Evolutionary conservation across 2,113 vertebrate genomes (phyloP).

Genomic region (Ptyas mucosa): DNA sequence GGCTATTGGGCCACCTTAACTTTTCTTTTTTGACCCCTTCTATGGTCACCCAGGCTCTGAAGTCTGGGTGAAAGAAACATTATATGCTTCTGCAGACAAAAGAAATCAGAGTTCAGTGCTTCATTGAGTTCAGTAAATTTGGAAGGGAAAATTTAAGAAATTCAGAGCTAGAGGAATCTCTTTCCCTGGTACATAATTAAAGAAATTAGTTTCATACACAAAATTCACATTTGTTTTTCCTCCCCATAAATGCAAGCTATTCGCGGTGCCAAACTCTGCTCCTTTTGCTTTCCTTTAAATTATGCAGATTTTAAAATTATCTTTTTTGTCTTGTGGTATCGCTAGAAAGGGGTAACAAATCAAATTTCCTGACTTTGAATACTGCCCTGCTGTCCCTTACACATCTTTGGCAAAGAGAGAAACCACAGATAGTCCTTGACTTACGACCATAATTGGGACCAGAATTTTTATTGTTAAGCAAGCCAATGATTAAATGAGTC

Average conservation of each 20-base stretch:
- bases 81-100: neutral
- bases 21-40: neutral
- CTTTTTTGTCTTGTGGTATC: neutral
- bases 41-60: neutral
- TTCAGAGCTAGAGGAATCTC: neutral
- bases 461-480: neutral
- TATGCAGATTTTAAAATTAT: neutral
- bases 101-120: neutral
- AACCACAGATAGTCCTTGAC: neutral
- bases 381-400: neutral
- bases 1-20: neutral
- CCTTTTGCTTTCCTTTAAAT: neutral
- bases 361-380: neutral
- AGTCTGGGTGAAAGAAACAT: neutral
- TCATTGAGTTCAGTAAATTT: neutral
- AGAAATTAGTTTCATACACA: neutral
- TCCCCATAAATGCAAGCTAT: neutral
- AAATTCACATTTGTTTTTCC: neutral
- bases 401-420: neutral
- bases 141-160: neutral
- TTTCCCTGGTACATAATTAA: neutral
- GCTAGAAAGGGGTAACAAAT: neutral
- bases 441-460: neutral
- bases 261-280: neutral
- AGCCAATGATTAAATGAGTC: neutral